Percentiles rank a stretch among this genome's conserved stretches.
These are phyloP conservation scores for Flexamia atlantica DNA, from an alignment of 2,888 invertebrate genomes.

Conservation along the genomic window DNA sequence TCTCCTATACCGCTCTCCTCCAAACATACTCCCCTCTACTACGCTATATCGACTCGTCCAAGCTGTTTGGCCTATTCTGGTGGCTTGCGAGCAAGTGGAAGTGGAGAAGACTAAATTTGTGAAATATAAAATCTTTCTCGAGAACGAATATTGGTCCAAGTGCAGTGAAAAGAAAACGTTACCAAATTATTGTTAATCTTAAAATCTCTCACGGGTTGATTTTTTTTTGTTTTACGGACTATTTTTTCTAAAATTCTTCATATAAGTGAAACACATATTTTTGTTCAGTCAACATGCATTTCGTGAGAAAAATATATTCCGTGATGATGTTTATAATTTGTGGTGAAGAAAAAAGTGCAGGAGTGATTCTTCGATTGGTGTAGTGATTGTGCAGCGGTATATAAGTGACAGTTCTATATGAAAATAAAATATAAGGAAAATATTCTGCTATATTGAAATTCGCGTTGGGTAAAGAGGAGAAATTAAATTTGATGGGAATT, in stretches of 20 bases:
- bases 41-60: slow-evolving; percentile 68
- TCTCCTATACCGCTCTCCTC: slow-evolving; percentile 41
- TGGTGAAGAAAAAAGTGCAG: slow-evolving; percentile 21
- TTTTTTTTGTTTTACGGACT: slow-evolving; percentile 20
- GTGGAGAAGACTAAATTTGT: slow-evolving; percentile 52
- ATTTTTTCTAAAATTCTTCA: not conserved
- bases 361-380: slow-evolving; percentile 32
- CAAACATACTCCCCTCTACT: slow-evolving; percentile 64
- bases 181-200: slow-evolving; percentile 32
- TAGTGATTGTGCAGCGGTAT: slow-evolving; percentile 21
- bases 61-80: slow-evolving; percentile 68
- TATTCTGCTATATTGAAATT: not conserved
- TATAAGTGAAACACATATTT: slow-evolving; percentile 13
- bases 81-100: slow-evolving; percentile 62
- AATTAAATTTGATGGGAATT: too few relatives aligned
- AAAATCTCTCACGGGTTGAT: slow-evolving; percentile 55
- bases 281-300: slow-evolving; percentile 40
- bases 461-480: too few relatives aligned
- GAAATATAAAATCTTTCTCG: slow-evolving; percentile 53
- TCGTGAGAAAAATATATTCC: not conserved
- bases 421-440: slow-evolving; percentile 18
- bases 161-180: slow-evolving; percentile 52
- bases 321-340: slow-evolving; percentile 3
- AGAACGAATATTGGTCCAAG: slow-evolving; percentile 62
- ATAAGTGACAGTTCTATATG: slow-evolving; percentile 7